Evolutionary conservation across 2,888 invertebrate genomes (phyloP).

Genomic region (Tortrix viridana): DNA sequence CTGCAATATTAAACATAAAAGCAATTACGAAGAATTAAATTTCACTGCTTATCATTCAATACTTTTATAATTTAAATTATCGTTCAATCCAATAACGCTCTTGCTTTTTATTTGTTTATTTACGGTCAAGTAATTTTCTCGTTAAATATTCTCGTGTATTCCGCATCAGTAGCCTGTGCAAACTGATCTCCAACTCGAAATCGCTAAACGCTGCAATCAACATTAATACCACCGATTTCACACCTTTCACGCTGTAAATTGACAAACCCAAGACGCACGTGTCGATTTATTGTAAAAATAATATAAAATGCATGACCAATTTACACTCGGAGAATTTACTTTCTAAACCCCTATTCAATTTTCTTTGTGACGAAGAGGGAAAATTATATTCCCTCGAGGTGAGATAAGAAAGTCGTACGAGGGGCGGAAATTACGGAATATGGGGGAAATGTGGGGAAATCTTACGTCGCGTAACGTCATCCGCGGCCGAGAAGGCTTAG

Average conservation of each 20-base stretch:
- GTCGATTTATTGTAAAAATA: constrained; percentile 7
- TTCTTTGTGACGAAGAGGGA: constrained; percentile 44
- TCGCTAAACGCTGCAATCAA: too few species aligned
- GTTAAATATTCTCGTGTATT: too few species aligned
- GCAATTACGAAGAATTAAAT: too few species aligned
- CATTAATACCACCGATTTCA: too few species aligned
- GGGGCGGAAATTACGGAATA: constrained; percentile 46
- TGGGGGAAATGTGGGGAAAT: constrained; percentile 48
- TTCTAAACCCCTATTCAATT: constrained; percentile 46
- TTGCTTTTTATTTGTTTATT: too few species aligned
- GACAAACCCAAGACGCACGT: constrained; percentile 1
- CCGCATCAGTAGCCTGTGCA: too few species aligned
- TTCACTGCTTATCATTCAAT: too few species aligned
- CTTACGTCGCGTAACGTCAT: constrained; percentile 40
- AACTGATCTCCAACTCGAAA: too few species aligned
- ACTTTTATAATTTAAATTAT: too few species aligned
- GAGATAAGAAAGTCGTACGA: constrained; percentile 46
- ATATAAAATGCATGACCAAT: constrained; percentile 35
- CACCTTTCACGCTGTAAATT: constrained; percentile 4
- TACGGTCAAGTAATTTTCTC: too few species aligned
- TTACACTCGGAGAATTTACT: constrained; percentile 42
- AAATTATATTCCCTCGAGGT: constrained; percentile 50
- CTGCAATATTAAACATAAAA: too few species aligned
- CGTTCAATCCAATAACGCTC: too few species aligned
- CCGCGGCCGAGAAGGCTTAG: constrained; percentile 32